These are phyloP conservation scores for Laticauda laticaudata DNA, from an alignment of 2,113 vertebrate species.

Conservation along the genomic window DNA sequence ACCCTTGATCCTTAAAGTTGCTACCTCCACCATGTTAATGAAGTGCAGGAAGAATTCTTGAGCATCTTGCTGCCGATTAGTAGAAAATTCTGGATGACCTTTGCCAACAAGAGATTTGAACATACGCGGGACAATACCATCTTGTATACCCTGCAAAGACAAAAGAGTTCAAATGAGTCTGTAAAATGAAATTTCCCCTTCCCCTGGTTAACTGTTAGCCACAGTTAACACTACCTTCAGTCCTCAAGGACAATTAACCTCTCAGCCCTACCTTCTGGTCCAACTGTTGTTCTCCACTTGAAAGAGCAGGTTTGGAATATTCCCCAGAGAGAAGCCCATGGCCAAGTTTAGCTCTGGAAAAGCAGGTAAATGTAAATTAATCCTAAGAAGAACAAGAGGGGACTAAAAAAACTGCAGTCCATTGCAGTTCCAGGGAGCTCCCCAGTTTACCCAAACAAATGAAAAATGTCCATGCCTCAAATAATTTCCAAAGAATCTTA, in stretches of 20 bases:
- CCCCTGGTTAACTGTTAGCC: rapidly evolving
- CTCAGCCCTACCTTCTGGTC: conserved; percentile 83
- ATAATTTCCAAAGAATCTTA: not conserved
- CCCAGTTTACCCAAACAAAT: not conserved
- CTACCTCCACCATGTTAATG: conserved; percentile 99
- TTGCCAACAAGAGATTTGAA: conserved; percentile 95
- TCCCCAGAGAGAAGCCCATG: conserved; percentile 93
- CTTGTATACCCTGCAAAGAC: conserved; percentile 83
- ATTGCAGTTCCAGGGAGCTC: not conserved
- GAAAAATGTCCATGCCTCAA: not conserved
- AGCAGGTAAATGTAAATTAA: conserved; percentile 14
- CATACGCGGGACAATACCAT: conserved; percentile 93
- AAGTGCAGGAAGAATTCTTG: conserved; percentile 99
- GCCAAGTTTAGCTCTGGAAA: conserved; percentile 89
- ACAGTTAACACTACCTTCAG: rapidly evolving
- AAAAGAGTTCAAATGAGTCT: rapidly evolving
- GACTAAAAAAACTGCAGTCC: not conserved
- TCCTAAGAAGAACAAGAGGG: not conserved
- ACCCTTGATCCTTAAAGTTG: not conserved
- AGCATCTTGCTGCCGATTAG: conserved; percentile 96
- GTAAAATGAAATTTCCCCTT: not conserved
- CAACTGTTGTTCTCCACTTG: conserved; percentile 78
- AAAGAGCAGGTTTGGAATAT: conserved; percentile 87
- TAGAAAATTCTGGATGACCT: conserved; percentile 96
- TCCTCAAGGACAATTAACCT: rapidly evolving